These are phyloP conservation scores for Polypedilum pembai DNA, from an alignment of 1,140 invertebrate species.

Conservation along the genomic window DNA sequence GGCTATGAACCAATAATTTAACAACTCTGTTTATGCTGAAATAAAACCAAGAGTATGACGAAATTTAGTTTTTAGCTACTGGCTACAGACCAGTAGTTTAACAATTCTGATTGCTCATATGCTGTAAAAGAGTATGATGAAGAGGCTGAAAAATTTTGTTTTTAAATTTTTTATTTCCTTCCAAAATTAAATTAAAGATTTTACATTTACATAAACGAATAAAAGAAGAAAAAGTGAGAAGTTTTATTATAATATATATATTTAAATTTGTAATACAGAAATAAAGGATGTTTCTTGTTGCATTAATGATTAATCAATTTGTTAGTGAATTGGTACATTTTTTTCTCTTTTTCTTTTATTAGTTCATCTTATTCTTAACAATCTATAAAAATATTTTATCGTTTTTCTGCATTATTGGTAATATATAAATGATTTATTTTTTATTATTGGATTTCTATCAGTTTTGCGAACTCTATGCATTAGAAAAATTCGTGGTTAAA, in stretches of 20 bases:
- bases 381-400: conserved; percentile 8
- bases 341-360: background rate
- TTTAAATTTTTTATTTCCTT: conserved; percentile 8
- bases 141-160: background rate
- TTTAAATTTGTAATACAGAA: background rate
- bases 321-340: conserved; percentile 12
- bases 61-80: too few relatives aligned
- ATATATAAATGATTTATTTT: background rate
- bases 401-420: background rate
- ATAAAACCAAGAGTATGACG: too few relatives aligned
- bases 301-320: background rate
- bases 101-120: too few relatives aligned
- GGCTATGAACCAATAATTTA: too few relatives aligned
- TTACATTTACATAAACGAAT: background rate
- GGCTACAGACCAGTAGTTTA: too few relatives aligned
- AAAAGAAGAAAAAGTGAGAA: background rate
- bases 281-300: background rate
- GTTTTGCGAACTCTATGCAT: background rate
- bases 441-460: background rate
- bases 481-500: conserved; percentile 13
- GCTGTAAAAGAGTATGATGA: background rate
- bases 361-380: background rate
- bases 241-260: background rate
- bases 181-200: background rate
- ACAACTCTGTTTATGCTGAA: too few relatives aligned